These are phyloP conservation scores for Pimephales promelas DNA, from an alignment of 2,113 vertebrate genomes.

Conservation along the genomic window DNA sequence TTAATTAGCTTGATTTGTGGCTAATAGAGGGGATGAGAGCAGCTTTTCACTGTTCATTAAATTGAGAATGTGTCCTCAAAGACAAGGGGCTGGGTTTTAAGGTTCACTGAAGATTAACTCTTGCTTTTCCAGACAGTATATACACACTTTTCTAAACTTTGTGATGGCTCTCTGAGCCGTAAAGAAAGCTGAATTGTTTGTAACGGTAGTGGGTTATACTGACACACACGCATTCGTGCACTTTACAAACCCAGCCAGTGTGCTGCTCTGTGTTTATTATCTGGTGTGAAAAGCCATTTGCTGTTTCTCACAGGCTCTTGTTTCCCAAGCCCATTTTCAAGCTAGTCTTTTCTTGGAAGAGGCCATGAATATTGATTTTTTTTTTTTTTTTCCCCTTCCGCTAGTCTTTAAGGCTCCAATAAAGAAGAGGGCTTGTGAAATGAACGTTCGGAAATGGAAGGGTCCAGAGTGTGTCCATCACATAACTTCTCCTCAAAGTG, in stretches of 20 bases:
- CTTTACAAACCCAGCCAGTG: slow-evolving; percentile 37
- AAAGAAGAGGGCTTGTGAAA: slow-evolving; percentile 27
- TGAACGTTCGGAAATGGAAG: neutral
- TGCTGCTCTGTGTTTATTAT: slow-evolving; percentile 51
- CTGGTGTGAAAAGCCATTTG: slow-evolving; percentile 60
- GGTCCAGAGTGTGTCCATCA: slow-evolving; percentile 1
- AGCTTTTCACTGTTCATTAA: slow-evolving; percentile 53
- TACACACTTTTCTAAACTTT: neutral
- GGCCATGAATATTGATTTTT: slow-evolving; percentile 55
- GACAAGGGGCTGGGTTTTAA: slow-evolving; percentile 12
- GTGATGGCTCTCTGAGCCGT: neutral
- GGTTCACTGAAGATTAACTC: slow-evolving; percentile 35
- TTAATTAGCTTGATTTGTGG: slow-evolving; percentile 67
- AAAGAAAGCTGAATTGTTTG: neutral
- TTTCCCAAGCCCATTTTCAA: slow-evolving; percentile 27
- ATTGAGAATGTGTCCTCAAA: slow-evolving; percentile 42
- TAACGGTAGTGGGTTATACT: neutral
- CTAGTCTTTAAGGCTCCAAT: slow-evolving; percentile 21
- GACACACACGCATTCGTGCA: neutral
- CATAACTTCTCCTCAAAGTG: neutral
- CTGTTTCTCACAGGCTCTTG: slow-evolving; percentile 46
- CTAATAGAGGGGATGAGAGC: slow-evolving; percentile 65
- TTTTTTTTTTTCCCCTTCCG: neutral
- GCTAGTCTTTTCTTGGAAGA: slow-evolving; percentile 48
- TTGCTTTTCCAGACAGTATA: neutral